A percentile compares a stretch with the other conserved stretches of the same genome.
Conservation (phyloP, 2,113 vertebrate species). For the Crotophaga sulcirostris region DNA sequence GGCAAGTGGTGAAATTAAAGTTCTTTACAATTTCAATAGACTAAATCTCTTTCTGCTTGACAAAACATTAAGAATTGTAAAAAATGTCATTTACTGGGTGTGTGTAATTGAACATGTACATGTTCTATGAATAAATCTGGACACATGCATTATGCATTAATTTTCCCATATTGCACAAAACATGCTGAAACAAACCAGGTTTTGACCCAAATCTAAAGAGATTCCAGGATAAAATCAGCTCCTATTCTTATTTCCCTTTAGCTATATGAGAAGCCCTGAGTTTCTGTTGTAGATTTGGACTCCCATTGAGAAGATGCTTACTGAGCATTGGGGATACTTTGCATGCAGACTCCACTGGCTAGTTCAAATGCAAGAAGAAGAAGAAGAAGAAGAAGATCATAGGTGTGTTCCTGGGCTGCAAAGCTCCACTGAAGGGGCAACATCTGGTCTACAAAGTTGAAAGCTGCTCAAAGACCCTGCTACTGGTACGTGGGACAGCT, state of each 20-base stretch:
- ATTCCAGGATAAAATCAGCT: neutral
- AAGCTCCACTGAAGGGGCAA: neutral
- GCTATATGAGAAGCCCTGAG: neutral
- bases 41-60: neutral
- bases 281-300: neutral
- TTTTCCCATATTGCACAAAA: neutral
- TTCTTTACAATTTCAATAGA: neutral
- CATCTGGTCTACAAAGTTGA: neutral
- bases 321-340: accelerated
- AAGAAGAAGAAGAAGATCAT: neutral
- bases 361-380: neutral
- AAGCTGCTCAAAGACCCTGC: neutral
- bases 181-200: neutral
- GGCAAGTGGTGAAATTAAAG: neutral
- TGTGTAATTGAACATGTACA: neutral
- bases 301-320: neutral
- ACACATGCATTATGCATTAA: neutral
- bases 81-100: neutral
- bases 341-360: neutral
- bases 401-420: neutral
- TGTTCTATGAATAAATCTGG: neutral
- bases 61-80: neutral
- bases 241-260: neutral
- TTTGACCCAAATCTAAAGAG: neutral
- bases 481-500: accelerated